Evolutionary conservation across 2,797 vertebrate species (phyloP).

Genomic region (Arctocebus calabarensis): DNA sequence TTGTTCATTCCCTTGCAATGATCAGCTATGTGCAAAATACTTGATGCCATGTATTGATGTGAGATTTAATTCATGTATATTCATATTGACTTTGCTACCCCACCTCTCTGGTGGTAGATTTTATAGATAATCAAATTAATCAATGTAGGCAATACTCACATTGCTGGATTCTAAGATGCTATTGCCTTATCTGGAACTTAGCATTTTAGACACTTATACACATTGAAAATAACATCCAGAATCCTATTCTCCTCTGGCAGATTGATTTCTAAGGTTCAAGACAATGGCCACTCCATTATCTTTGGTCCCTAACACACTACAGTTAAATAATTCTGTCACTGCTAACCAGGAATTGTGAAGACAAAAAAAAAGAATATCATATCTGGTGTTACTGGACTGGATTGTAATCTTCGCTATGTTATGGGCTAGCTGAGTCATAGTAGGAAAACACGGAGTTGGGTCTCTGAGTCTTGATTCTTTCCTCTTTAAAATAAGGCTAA

Average conservation of each 20-base stretch:
- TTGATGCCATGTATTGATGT: background rate
- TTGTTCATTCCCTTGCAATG: background rate
- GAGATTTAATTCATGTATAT: background rate
- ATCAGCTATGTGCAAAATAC: background rate
- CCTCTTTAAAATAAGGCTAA: slow-evolving; percentile 6
- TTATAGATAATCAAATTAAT: slow-evolving; percentile 31
- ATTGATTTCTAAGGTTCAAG: background rate
- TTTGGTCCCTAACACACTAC: background rate
- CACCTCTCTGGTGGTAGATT: background rate
- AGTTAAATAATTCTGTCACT: background rate
- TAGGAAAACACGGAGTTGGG: background rate
- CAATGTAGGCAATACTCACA: background rate
- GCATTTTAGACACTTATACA: background rate
- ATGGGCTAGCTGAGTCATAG: background rate
- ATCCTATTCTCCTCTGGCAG: background rate
- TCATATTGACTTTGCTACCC: background rate
- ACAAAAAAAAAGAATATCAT: background rate
- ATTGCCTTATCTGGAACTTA: background rate
- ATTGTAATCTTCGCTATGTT: background rate
- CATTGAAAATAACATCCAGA: background rate
- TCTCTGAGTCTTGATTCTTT: background rate
- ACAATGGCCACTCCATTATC: background rate
- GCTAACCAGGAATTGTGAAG: background rate
- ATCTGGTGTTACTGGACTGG: background rate
- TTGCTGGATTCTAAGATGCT: background rate